Conservation (phyloP, 2,888 invertebrate species). For the Harmothoe impar region DNA sequence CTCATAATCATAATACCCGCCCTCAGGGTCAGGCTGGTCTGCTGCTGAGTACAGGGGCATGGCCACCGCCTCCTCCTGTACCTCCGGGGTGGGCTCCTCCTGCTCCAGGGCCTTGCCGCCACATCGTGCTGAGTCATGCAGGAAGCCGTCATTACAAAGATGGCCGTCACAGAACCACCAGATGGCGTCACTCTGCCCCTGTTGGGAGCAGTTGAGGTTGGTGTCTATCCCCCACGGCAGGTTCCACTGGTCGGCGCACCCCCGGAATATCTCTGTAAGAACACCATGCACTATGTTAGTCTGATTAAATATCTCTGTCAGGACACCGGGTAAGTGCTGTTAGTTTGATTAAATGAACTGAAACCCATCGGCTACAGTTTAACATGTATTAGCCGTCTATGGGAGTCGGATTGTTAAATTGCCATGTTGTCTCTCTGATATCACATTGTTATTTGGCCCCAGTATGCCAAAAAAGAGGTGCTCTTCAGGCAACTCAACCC, state of each 20-base stretch:
- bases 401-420: too few relatives aligned
- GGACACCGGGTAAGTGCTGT: background rate
- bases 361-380: too few relatives aligned
- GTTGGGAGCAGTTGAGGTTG: conserved; percentile 54
- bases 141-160: conserved; percentile 60
- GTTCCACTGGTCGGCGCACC: conserved; percentile 68
- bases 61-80: background rate
- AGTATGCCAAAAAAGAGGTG: too few relatives aligned
- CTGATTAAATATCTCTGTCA: background rate
- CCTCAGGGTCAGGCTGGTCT: background rate
- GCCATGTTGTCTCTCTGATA: too few relatives aligned
- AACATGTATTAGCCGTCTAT: too few relatives aligned
- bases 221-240: conserved; percentile 67
- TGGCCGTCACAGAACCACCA: conserved; percentile 66
- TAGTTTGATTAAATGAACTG: too few relatives aligned
- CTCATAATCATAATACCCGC: background rate
- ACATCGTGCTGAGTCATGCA: conserved; percentile 20
- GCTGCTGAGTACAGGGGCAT: background rate
- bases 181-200: background rate
- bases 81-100: background rate
- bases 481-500: too few relatives aligned
- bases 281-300: background rate
- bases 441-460: too few relatives aligned
- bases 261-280: conserved; percentile 65
- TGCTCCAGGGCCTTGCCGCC: background rate